A percentile compares a stretch with the other conserved stretches of the same genome.
These are phyloP conservation scores for Cyanoliseus patagonus DNA, from an alignment of 2,113 vertebrate genomes.

Conservation along the genomic window DNA sequence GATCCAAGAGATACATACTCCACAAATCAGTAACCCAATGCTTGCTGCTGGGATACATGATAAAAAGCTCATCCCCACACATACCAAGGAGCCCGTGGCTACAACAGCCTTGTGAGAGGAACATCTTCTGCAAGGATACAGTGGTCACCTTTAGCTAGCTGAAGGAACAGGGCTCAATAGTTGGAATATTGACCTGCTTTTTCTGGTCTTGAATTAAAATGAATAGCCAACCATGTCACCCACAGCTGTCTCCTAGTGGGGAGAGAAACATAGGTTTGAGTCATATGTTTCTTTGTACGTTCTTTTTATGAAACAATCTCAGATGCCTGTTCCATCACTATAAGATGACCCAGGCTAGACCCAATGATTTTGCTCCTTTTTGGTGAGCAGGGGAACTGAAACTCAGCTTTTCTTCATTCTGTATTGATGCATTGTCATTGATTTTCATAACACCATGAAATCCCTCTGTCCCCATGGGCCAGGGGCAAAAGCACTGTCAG, in stretches of 20 bases:
- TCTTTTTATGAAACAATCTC: background rate
- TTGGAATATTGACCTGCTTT: background rate
- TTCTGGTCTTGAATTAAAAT: background rate
- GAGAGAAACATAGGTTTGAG: background rate
- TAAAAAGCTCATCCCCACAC: background rate
- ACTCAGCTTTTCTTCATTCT: background rate
- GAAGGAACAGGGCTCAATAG: background rate
- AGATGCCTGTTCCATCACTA: rapidly evolving
- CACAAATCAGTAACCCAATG: background rate
- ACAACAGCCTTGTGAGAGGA: background rate
- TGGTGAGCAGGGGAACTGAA: background rate
- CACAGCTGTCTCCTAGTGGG: background rate
- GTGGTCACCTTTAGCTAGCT: background rate
- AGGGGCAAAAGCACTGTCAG: background rate
- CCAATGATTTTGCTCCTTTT: background rate
- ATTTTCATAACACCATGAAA: background rate
- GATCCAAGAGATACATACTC: background rate
- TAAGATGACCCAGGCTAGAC: background rate
- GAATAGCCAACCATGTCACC: background rate
- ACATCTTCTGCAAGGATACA: background rate
- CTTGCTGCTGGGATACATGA: background rate
- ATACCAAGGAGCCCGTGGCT: background rate
- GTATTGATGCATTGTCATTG: background rate
- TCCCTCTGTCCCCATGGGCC: background rate
- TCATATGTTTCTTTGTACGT: background rate